Conservation (phyloP, 2,113 vertebrate species). For the Dasyornis broadbenti region DNA sequence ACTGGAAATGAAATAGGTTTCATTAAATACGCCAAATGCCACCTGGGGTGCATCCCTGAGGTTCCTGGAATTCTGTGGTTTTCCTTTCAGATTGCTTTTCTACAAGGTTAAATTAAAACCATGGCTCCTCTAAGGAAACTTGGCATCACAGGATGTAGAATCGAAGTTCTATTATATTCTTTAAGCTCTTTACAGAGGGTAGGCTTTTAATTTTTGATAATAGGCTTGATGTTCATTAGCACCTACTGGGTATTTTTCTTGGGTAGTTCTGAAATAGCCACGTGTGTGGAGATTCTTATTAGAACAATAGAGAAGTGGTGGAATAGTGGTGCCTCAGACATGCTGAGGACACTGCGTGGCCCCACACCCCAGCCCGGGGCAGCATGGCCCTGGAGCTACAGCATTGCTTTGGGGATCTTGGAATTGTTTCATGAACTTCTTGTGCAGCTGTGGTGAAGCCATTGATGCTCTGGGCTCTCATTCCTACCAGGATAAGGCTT, state of each 20-base stretch:
- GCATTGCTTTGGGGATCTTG: background rate
- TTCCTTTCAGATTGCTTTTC: constrained; percentile 9
- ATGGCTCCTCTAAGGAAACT: background rate
- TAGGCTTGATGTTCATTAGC: background rate
- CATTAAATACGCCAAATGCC: background rate
- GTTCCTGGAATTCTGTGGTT: constrained; percentile 10
- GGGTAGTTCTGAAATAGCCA: background rate
- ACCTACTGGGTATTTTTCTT: background rate
- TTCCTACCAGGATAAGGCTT: background rate
- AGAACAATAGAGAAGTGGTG: background rate
- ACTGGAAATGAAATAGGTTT: background rate
- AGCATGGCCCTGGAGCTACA: background rate
- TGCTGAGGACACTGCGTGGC: background rate
- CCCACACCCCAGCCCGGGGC: background rate
- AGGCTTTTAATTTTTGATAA: constrained; percentile 13
- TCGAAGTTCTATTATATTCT: background rate
- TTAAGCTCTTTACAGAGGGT: background rate
- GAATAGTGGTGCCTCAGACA: background rate
- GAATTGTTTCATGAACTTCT: background rate
- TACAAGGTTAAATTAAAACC: constrained; percentile 8
- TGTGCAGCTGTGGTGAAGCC: background rate
- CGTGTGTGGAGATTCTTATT: background rate
- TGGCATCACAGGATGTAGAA: background rate
- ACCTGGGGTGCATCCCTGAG: background rate
- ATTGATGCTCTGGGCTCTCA: background rate